Evolutionary conservation across 2,888 invertebrate genomes (phyloP).

Genomic region (Scaptomyza polygonia): DNA sequence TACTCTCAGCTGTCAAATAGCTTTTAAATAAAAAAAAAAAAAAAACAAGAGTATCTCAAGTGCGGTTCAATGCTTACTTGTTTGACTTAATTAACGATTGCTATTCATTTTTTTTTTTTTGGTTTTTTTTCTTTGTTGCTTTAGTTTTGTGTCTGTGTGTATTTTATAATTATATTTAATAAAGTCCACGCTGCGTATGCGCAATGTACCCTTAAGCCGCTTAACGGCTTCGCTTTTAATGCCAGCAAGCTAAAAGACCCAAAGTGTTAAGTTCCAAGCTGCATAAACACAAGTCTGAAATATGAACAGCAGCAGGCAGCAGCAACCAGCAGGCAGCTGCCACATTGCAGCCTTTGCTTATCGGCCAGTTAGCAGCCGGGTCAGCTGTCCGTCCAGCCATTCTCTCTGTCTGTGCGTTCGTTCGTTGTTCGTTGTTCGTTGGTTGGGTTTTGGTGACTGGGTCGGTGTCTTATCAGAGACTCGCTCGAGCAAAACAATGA

Average conservation of each 20-base stretch:
- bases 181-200: slow-evolving; percentile 56
- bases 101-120: neutral
- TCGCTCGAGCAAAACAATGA: slow-evolving; percentile 41
- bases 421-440: slow-evolving; percentile 11
- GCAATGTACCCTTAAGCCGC: slow-evolving; percentile 61
- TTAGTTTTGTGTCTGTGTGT: slow-evolving; percentile 17
- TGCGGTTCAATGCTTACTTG: slow-evolving; percentile 2
- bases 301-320: slow-evolving; percentile 37
- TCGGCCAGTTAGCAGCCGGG: slow-evolving; percentile 60
- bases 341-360: slow-evolving; percentile 21
- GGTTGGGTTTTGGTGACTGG: slow-evolving; percentile 40
- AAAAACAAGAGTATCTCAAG: slow-evolving; percentile 8
- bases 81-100: neutral
- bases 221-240: slow-evolving; percentile 63
- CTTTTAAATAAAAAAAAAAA: neutral
- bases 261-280: slow-evolving; percentile 71
- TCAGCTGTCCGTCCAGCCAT: slow-evolving; percentile 29
- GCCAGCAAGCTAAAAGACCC: slow-evolving; percentile 27
- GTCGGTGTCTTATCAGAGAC: slow-evolving; percentile 42
- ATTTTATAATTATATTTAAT: slow-evolving; percentile 68
- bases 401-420: neutral
- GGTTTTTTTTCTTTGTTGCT: neutral
- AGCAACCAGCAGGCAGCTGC: neutral
- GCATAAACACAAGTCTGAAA: slow-evolving; percentile 68
- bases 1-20: neutral